Conservation (phyloP, 2,888 invertebrate species). For the Timema podura region DNA sequence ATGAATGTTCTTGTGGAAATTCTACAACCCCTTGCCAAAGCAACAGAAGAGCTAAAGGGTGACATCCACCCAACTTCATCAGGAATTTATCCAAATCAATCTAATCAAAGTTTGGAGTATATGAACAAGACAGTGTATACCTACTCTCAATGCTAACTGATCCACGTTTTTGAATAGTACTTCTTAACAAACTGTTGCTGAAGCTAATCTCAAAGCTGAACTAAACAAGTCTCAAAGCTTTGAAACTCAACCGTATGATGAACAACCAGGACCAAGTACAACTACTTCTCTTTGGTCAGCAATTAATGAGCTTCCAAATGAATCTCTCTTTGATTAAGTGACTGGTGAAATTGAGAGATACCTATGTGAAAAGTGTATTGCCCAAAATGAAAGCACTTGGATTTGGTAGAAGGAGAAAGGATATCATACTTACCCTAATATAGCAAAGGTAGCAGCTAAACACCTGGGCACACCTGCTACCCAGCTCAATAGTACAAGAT, state of each 20-base stretch:
- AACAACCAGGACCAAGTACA: not conserved
- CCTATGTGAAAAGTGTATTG: not conserved
- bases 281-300: not conserved
- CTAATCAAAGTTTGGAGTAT: not conserved
- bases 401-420: constrained; percentile 26
- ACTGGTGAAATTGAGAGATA: constrained; percentile 2
- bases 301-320: not conserved
- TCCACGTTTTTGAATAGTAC: not conserved
- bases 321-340: not conserved
- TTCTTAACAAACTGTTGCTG: too few relatives aligned
- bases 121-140: not conserved
- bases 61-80: constrained; percentile 2
- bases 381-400: constrained; percentile 17
- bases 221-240: too few relatives aligned
- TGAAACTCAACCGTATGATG: too few relatives aligned
- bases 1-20: not conserved
- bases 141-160: not conserved
- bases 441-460: constrained; percentile 22
- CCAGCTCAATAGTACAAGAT: constrained; percentile 22
- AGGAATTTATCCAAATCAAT: not conserved
- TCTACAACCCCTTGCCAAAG: not conserved
- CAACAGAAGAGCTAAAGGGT: not conserved
- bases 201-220: too few relatives aligned
- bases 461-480: constrained; percentile 28
- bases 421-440: constrained; percentile 15